Conservation (phyloP, 2,797 vertebrate species). For the Salarias fasciatus region DNA sequence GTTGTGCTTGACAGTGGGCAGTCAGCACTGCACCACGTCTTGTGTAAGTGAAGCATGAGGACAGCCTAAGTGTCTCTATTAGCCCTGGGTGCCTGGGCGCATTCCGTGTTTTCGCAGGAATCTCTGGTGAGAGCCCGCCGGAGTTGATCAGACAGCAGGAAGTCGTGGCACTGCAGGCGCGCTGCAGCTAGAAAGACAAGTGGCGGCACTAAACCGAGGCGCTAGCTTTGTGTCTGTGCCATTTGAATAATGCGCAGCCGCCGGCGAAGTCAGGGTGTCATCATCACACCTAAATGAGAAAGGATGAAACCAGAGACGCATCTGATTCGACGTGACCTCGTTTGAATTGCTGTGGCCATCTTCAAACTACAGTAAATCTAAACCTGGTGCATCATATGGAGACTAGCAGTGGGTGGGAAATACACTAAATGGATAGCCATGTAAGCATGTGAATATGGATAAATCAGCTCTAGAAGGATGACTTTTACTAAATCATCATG, state of each 20-base stretch:
- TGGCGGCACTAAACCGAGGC: background rate
- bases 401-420: too few species aligned
- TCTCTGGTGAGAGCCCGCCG: slow-evolving; percentile 59
- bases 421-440: too few species aligned
- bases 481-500: background rate
- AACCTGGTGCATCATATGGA: too few species aligned
- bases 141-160: slow-evolving; percentile 24
- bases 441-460: too few species aligned
- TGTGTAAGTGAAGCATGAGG: slow-evolving; percentile 83
- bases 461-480: background rate
- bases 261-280: background rate
- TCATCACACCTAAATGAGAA: too few species aligned
- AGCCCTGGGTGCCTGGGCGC: slow-evolving; percentile 66
- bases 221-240: slow-evolving; percentile 9
- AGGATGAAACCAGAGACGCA: too few species aligned
- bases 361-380: too few species aligned
- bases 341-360: too few species aligned
- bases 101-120: slow-evolving; percentile 59
- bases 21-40: slow-evolving; percentile 20
- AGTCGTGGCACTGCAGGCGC: slow-evolving; percentile 36
- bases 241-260: slow-evolving; percentile 10
- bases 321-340: too few species aligned
- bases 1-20: slow-evolving; percentile 16
- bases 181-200: slow-evolving; percentile 21
- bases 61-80: slow-evolving; percentile 84